Evolutionary conservation across 2,888 invertebrate genomes (phyloP).

Genomic region (Drosophila cognata): DNA sequence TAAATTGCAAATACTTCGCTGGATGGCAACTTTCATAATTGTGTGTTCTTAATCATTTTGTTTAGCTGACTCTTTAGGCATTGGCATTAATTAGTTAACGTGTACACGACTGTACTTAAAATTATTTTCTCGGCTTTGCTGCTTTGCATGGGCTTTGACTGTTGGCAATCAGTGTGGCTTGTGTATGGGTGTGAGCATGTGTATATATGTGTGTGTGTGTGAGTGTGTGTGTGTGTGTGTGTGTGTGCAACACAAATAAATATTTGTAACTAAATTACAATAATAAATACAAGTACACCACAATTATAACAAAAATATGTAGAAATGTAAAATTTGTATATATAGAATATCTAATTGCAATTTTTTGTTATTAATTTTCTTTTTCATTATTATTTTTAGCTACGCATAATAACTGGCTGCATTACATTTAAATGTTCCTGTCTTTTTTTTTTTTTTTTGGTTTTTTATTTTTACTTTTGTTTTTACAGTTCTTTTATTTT

Average conservation of each 20-base stretch:
- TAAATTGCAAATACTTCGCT: conserved; percentile 75
- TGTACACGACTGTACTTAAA: conserved; percentile 26
- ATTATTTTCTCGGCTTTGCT: conserved; percentile 22
- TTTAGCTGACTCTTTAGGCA: conserved; percentile 27
- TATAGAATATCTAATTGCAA: conserved; percentile 69
- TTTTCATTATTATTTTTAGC: conserved; percentile 54
- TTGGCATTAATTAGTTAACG: conserved; percentile 17
- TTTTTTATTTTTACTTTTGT: conserved; percentile 64
- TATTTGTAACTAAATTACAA: conserved; percentile 47
- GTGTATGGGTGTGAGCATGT: conserved; percentile 8
- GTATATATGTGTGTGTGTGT: conserved; percentile 17
- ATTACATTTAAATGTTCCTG: conserved; percentile 76
- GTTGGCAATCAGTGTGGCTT: conserved; percentile 22
- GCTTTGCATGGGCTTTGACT: conserved; percentile 35
- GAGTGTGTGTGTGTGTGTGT: conserved; percentile 23
- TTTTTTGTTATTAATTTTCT: conserved; percentile 29
- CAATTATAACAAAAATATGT: conserved; percentile 42
- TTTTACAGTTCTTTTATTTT: conserved; percentile 65
- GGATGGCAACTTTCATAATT: conserved; percentile 79
- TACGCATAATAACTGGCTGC: conserved; percentile 70
- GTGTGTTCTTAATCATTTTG: conserved; percentile 21
- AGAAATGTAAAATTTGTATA: conserved; percentile 53
- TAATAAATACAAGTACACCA: conserved; percentile 26
- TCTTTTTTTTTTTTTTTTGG: conserved; percentile 52
- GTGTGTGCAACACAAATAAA: conserved; percentile 49